A percentile compares a stretch with the other conserved stretches of the same genome.
phyloP scores from a whole-genome alignment of 2,797 vertebrate genomes.

The Sphenodon punctatus region DNA sequence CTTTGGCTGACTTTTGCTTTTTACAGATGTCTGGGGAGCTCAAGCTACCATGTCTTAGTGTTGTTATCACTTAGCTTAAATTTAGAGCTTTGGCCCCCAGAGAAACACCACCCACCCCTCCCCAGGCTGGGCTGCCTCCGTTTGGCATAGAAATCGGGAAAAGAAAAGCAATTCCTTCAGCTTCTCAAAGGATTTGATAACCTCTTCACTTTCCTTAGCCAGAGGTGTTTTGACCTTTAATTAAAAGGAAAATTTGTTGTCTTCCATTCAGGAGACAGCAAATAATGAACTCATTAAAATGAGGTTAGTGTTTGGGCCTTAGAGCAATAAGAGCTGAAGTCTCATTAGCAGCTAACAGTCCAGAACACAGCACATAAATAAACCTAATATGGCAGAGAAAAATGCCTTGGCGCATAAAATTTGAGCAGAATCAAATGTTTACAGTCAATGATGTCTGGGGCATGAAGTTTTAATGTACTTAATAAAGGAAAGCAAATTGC shows the following conservation, averaged over 20 bases:
- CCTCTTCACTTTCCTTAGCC: constrained; percentile 73
- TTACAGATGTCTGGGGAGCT: constrained; percentile 34
- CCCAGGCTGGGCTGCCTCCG: background rate
- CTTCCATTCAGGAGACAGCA: constrained; percentile 90
- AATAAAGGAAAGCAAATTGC: constrained; percentile 80
- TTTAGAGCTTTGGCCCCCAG: constrained; percentile 76
- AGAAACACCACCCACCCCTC: constrained; percentile 33
- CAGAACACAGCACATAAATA: constrained; percentile 82
- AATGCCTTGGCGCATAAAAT: constrained; percentile 81
- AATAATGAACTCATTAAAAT: constrained; percentile 97
- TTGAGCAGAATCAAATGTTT: constrained; percentile 83
- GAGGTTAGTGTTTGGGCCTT: constrained; percentile 82
- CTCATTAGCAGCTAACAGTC: constrained; percentile 84
- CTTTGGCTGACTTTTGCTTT: constrained; percentile 63
- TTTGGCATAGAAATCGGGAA: constrained; percentile 41
- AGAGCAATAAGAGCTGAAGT: constrained; percentile 76
- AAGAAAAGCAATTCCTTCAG: constrained; percentile 40
- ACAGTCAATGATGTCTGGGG: constrained; percentile 74
- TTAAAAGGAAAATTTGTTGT: constrained; percentile 85
- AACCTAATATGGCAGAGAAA: constrained; percentile 78
- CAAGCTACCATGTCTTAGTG: background rate
- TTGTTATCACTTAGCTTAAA: constrained; percentile 79
- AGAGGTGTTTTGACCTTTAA: constrained; percentile 84
- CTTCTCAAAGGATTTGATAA: constrained; percentile 69
- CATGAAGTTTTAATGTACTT: constrained; percentile 80